Evolutionary conservation across 2,888 invertebrate genomes (phyloP).

Genomic region (Syrista parreyssii): DNA sequence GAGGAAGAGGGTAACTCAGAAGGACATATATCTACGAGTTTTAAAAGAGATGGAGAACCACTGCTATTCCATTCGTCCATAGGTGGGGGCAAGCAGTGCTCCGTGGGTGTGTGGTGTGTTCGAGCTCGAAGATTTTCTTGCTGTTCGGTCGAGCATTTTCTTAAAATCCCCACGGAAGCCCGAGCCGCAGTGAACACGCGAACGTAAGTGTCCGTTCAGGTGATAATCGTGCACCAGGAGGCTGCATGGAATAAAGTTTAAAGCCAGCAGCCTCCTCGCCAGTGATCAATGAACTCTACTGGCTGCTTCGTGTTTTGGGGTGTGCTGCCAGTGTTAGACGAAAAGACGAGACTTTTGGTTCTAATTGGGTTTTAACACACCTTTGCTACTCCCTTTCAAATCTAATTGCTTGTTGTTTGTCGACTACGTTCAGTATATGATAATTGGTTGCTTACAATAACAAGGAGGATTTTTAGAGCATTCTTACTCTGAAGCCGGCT

Average conservation of each 20-base stretch:
- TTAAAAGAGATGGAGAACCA: not conserved
- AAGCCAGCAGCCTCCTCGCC: not conserved
- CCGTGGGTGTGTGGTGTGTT: conserved; percentile 18
- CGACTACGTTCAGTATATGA: not conserved
- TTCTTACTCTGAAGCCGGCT: no score
- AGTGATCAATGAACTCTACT: conserved; percentile 58
- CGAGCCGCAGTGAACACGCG: not conserved
- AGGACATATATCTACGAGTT: no score
- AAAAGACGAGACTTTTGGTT: not conserved
- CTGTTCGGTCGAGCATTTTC: conserved; percentile 9
- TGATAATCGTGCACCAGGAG: not conserved
- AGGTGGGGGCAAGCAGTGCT: conserved; percentile 15
- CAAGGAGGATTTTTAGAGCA: no score
- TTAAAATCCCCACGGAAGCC: conserved; percentile 3
- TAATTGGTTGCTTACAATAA: no score
- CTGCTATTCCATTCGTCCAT: not conserved
- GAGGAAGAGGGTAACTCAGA: no score
- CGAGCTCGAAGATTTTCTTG: conserved; percentile 15
- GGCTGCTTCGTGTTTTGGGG: conserved; percentile 50
- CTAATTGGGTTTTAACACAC: no score
- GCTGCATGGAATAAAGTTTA: not conserved
- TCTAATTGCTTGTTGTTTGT: not conserved
- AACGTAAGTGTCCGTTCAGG: conserved; percentile 4
- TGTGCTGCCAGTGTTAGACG: conserved; percentile 42
- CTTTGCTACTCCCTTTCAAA: not conserved